phyloP scores from a whole-genome alignment of 2,888 invertebrate species.

The Molorchus minor region DNA sequence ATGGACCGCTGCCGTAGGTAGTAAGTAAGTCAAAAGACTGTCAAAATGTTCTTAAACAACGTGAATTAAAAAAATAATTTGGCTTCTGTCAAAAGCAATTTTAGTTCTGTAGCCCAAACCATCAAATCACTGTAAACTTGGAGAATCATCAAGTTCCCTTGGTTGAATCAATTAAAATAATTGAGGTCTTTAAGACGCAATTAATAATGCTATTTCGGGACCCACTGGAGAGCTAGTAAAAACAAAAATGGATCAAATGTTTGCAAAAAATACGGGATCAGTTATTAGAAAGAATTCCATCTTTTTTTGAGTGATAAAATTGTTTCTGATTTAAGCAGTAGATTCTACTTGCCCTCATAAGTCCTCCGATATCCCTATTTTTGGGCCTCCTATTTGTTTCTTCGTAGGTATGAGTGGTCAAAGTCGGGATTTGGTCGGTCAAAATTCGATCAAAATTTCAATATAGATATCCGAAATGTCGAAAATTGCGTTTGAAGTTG shows the following conservation, averaged over 20 bases:
- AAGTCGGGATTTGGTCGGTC: too few species aligned
- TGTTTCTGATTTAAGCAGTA: constrained; percentile 3
- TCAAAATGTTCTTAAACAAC: constrained; percentile 17
- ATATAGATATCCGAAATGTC: too few species aligned
- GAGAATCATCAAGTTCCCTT: constrained; percentile 15
- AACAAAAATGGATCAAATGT: neutral
- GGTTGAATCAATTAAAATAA: constrained; percentile 14
- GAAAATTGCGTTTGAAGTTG: too few species aligned
- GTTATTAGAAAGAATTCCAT: constrained; percentile 5
- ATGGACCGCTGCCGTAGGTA: too few species aligned
- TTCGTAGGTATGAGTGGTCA: too few species aligned
- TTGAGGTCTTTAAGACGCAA: constrained; percentile 2
- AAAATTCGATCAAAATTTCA: too few species aligned
- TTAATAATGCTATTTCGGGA: neutral
- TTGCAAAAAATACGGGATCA: constrained; percentile 5
- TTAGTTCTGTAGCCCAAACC: constrained; percentile 13
- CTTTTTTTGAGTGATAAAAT: constrained; percentile 6
- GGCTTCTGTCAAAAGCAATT: constrained; percentile 9
- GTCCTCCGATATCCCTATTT: too few species aligned
- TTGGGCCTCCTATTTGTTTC: too few species aligned
- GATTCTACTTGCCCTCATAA: too few species aligned
- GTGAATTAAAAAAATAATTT: constrained; percentile 16
- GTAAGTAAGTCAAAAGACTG: constrained; percentile 17
- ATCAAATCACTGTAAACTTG: constrained; percentile 12
- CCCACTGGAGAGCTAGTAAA: neutral